A percentile compares a stretch with the other conserved stretches of the same genome.
Evolutionary conservation across 2,888 invertebrate species (phyloP).

Genomic region (Antheraea yamamai): DNA sequence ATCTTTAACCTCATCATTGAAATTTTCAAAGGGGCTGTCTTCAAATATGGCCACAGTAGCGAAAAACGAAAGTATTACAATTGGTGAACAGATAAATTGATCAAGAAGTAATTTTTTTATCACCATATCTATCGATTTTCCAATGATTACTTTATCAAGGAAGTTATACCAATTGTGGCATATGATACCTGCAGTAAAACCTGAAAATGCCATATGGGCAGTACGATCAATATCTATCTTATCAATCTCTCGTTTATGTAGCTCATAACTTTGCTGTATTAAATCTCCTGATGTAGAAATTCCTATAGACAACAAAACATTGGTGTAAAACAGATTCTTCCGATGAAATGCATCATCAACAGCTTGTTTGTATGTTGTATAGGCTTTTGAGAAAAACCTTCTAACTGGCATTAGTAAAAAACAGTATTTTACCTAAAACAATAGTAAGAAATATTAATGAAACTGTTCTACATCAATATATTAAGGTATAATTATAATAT

Average conservation of each 20-base stretch:
- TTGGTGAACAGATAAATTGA: constrained; percentile 91
- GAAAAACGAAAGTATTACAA: constrained; percentile 90
- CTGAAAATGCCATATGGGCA: constrained; percentile 89
- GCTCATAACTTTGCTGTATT: constrained; percentile 91
- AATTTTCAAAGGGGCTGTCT: constrained; percentile 80
- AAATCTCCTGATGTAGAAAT: constrained; percentile 91
- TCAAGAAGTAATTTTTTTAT: constrained; percentile 91
- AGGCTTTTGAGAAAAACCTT: constrained; percentile 55
- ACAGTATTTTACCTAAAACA: constrained; percentile 54
- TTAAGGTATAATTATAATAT: not conserved
- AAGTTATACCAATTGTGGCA: constrained; percentile 94
- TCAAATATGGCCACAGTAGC: constrained; percentile 88
- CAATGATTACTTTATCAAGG: constrained; percentile 87
- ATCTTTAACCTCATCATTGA: constrained; percentile 85
- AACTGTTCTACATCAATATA: constrained; percentile 42
- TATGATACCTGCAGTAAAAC: constrained; percentile 88
- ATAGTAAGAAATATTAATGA: constrained; percentile 31
- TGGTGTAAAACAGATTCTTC: constrained; percentile 89
- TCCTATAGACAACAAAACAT: constrained; percentile 88
- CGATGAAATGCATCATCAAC: constrained; percentile 76
- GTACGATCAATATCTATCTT: constrained; percentile 84
- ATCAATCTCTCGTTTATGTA: constrained; percentile 77
- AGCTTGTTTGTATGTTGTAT: constrained; percentile 49
- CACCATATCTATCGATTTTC: constrained; percentile 84
- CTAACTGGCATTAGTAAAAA: constrained; percentile 48